phyloP scores from a whole-genome alignment of 2,113 vertebrate genomes.

The Parus major region DNA sequence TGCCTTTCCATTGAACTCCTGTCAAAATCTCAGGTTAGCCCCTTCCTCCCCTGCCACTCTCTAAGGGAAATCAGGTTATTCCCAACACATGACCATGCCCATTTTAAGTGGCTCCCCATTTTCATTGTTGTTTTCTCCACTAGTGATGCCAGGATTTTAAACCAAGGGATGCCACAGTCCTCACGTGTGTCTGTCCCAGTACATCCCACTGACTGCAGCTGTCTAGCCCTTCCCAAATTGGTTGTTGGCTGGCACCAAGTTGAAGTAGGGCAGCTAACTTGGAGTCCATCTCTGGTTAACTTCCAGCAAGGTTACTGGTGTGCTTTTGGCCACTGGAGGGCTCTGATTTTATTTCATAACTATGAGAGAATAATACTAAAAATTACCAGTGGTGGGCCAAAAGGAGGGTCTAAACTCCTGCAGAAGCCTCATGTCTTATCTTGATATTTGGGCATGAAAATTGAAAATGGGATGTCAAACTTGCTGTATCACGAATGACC shows the following conservation, averaged over 20 bases:
- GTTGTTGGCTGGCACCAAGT: not conserved
- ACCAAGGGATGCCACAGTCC: not conserved
- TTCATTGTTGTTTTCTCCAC: not conserved
- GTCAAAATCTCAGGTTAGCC: not conserved
- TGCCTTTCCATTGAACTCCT: not conserved
- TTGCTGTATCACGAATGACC: not conserved
- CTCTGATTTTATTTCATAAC: not conserved
- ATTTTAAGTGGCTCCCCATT: not conserved
- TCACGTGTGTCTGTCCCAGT: fast-evolving
- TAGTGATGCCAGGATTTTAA: not conserved
- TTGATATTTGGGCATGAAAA: not conserved
- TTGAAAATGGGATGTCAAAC: not conserved
- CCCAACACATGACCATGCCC: not conserved
- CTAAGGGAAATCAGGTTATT: not conserved
- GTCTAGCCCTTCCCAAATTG: not conserved
- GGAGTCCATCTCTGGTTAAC: not conserved
- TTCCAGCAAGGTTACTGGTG: not conserved
- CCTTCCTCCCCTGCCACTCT: not conserved
- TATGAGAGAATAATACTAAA: not conserved
- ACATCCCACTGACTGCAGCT: not conserved
- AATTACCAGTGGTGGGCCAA: not conserved
- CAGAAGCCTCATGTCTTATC: not conserved
- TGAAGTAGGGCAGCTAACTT: not conserved
- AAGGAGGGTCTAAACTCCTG: not conserved
- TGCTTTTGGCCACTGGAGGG: not conserved